Evolutionary conservation across 2,888 invertebrate species (phyloP).

Genomic region (Pecten maximus): DNA sequence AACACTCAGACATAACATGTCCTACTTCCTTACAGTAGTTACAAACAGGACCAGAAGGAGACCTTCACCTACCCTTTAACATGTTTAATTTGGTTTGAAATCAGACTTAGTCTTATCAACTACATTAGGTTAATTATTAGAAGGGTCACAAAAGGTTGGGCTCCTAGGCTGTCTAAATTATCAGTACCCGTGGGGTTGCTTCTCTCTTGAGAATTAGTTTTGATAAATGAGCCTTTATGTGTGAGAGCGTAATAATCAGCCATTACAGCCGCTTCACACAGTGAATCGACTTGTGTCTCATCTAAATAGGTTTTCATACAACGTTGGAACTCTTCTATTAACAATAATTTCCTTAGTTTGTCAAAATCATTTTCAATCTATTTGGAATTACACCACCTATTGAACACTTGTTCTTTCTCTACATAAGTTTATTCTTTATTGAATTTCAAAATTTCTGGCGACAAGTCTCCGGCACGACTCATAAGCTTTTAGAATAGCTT

Average conservation of each 20-base stretch:
- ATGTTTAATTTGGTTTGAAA: background rate
- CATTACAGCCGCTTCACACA: constrained; percentile 43
- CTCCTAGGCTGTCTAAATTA: too few relatives aligned
- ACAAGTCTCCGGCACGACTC: constrained; percentile 56
- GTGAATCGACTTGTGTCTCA: constrained; percentile 41
- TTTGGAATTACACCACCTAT: constrained; percentile 43
- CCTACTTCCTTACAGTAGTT: too few relatives aligned
- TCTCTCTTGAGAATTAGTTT: background rate
- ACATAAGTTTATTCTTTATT: constrained; percentile 49
- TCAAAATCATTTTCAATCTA: constrained; percentile 44
- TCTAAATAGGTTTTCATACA: constrained; percentile 51
- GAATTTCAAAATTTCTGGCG: constrained; percentile 52
- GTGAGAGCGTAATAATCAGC: too few relatives aligned
- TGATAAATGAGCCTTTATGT: too few relatives aligned
- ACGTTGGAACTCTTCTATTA: constrained; percentile 52
- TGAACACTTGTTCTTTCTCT: constrained; percentile 47
- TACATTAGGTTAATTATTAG: background rate
- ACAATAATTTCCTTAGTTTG: constrained; percentile 48
- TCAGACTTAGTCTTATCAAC: background rate
- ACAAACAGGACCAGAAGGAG: too few relatives aligned
- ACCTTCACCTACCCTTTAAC: too few relatives aligned
- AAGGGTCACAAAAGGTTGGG: background rate
- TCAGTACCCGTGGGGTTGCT: too few relatives aligned
- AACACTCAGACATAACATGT: too few relatives aligned
- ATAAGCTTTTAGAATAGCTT: constrained; percentile 51